These are phyloP conservation scores for Spizaetus ornatus DNA, from an alignment of 2,113 vertebrate genomes.

Conservation along the genomic window DNA sequence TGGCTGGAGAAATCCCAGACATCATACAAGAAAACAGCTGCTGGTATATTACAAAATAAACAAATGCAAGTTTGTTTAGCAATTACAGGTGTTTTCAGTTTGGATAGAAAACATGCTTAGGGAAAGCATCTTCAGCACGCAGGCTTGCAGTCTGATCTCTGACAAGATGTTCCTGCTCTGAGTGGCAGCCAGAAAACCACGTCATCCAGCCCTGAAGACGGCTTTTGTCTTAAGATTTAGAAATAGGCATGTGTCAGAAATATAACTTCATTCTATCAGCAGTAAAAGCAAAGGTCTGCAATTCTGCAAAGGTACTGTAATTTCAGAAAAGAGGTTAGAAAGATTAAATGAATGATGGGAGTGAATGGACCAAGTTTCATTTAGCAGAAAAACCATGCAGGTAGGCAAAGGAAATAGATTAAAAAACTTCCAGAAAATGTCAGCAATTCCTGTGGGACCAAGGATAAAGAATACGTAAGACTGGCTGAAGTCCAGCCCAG, in stretches of 20 bases:
- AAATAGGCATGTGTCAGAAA: constrained; percentile 9
- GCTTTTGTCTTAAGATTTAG: background rate
- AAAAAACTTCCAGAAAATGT: background rate
- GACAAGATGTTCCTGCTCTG: constrained; percentile 28
- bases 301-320: background rate
- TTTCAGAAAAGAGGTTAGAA: background rate
- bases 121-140: constrained; percentile 25
- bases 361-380: background rate
- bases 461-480: background rate
- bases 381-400: background rate
- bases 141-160: constrained; percentile 5
- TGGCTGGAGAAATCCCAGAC: constrained; percentile 5
- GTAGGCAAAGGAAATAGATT: background rate
- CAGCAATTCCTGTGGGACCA: background rate
- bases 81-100: constrained; percentile 34
- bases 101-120: constrained; percentile 1
- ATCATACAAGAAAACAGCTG: constrained; percentile 40
- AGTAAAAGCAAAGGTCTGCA: background rate
- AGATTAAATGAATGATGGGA: background rate
- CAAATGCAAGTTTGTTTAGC: constrained; percentile 49
- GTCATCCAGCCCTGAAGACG: background rate
- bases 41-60: constrained; percentile 40
- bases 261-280: background rate
- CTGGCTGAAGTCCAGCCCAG: background rate
- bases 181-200: constrained; percentile 5